Conservation (phyloP, 2,797 vertebrate genomes). For the Varecia variegata region DNA sequence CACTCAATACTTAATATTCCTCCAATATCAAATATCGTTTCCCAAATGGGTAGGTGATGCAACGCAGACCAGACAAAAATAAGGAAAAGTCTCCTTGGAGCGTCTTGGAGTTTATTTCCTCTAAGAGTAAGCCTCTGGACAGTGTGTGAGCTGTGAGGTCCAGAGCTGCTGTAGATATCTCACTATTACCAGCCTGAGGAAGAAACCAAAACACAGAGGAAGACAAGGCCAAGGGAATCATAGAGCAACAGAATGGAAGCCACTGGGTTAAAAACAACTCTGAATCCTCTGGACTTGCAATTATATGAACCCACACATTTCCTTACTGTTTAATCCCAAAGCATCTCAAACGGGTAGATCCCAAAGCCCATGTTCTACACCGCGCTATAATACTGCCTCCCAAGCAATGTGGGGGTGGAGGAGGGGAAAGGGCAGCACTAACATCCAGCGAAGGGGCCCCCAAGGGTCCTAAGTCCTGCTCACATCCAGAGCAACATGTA, state of each 20-base stretch:
- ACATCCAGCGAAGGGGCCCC: neutral
- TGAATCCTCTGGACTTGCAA: neutral
- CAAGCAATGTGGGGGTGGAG: neutral
- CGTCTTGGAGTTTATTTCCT: neutral
- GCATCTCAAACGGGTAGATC: neutral
- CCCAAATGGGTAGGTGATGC: neutral
- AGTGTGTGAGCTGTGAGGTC: neutral
- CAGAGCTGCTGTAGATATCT: neutral
- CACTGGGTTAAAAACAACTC: neutral
- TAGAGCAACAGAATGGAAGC: neutral
- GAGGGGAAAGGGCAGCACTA: neutral
- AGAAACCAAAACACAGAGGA: neutral
- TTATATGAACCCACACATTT: neutral
- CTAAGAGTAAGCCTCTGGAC: neutral
- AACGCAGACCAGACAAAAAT: neutral
- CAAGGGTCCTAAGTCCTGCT: neutral
- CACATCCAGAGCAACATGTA: neutral
- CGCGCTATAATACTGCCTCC: neutral
- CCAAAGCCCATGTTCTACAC: neutral
- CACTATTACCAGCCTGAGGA: neutral
- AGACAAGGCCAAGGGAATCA: neutral
- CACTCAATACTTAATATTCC: neutral
- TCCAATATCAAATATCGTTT: neutral
- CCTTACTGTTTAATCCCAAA: neutral
- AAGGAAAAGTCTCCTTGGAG: neutral